A percentile compares a stretch with the other conserved stretches of the same genome.
These are phyloP conservation scores for Plutomurus gul DNA, from an alignment of 1,140 invertebrate genomes.

Conservation along the genomic window DNA sequence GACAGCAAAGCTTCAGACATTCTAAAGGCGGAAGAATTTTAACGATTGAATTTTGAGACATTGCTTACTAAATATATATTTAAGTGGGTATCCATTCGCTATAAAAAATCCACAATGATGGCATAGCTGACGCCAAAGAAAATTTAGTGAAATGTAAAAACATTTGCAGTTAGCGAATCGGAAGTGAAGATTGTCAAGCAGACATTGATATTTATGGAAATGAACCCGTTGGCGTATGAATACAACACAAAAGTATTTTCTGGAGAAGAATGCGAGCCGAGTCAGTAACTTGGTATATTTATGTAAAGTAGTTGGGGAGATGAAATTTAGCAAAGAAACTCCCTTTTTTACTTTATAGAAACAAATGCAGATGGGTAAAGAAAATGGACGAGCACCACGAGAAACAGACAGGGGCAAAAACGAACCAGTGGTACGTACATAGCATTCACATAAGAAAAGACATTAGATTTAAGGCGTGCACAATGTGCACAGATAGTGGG, in stretches of 20 bases:
- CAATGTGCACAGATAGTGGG: neutral
- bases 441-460: neutral
- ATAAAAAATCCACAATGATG: too few species aligned
- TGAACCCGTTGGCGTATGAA: neutral
- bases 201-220: constrained; percentile 9
- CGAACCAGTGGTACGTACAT: too few species aligned
- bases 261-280: neutral
- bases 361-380: neutral
- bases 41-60: too few species aligned
- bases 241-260: neutral
- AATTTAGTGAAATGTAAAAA: neutral
- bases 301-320: neutral
- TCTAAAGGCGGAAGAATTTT: too few species aligned
- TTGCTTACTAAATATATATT: too few species aligned
- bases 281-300: neutral
- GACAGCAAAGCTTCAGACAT: too few species aligned
- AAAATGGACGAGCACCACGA: neutral
- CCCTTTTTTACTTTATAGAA: neutral
- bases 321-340: constrained; percentile 1
- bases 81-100: too few species aligned
- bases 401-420: neutral
- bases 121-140: too few species aligned
- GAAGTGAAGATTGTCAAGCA: constrained; percentile 11
- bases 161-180: neutral
- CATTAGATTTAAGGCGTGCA: neutral